These are phyloP conservation scores for Carcinoscorpius rotundicauda DNA, from an alignment of 1,140 invertebrate genomes.

Conservation along the genomic window DNA sequence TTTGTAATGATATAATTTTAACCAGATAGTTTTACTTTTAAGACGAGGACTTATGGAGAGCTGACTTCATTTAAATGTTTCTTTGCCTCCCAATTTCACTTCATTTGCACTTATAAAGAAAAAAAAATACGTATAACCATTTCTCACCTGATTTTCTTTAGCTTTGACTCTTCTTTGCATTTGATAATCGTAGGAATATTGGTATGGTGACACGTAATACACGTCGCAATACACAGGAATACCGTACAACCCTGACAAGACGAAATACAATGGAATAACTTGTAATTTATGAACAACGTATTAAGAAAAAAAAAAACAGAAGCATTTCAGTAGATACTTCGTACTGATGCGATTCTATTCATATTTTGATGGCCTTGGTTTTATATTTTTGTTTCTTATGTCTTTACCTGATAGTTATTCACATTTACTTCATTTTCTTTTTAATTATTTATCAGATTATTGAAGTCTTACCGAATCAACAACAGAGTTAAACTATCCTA, in stretches of 20 bases:
- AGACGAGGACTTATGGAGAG: too few species aligned
- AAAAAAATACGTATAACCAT: too few species aligned
- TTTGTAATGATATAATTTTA: too few species aligned
- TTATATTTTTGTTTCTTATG: not conserved
- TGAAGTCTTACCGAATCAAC: not conserved
- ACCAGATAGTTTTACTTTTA: too few species aligned
- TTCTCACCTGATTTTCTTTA: not conserved
- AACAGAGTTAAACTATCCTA: not conserved
- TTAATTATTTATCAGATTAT: too few species aligned
- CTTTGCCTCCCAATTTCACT: too few species aligned
- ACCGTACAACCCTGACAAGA: slow-evolving; percentile 15
- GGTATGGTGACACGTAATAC: slow-evolving; percentile 18
- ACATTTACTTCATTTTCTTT: not conserved
- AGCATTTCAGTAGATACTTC: not conserved
- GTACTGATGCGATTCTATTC: not conserved
- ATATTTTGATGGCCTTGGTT: not conserved
- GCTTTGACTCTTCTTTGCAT: slow-evolving; percentile 17
- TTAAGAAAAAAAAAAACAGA: not conserved
- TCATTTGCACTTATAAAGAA: too few species aligned
- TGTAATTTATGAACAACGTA: not conserved
- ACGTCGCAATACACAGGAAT: slow-evolving; percentile 19
- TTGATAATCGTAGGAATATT: slow-evolving; percentile 14
- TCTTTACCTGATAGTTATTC: not conserved
- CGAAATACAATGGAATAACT: not conserved
- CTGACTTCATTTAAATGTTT: too few species aligned